Conservation (phyloP, 1,140 invertebrate species). For the Cardiocondyla obscurior region DNA sequence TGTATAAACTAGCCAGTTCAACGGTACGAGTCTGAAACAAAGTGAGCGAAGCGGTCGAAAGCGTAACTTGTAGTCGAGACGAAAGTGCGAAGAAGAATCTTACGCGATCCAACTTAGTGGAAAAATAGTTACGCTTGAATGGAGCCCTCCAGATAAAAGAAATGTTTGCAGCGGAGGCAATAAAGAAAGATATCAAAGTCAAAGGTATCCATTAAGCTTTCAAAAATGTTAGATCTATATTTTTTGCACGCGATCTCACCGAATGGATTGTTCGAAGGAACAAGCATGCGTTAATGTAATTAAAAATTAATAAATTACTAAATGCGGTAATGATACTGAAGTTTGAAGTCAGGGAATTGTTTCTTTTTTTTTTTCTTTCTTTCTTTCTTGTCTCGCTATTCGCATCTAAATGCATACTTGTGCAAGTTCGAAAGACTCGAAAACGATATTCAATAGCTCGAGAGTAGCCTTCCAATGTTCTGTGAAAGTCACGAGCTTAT, state of each 20-base stretch:
- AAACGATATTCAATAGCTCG: not conserved
- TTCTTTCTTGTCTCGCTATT: not conserved
- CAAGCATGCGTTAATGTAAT: not conserved
- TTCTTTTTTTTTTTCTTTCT: too few species aligned
- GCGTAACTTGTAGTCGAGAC: not conserved
- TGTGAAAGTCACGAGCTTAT: not conserved
- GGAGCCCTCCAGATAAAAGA: not conserved
- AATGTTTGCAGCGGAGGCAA: not conserved
- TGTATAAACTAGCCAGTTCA: conserved; percentile 34
- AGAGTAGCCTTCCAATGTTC: not conserved
- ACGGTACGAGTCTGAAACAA: conserved; percentile 18
- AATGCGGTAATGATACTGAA: not conserved
- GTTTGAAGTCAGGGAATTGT: not conserved
- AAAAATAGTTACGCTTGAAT: conserved; percentile 7
- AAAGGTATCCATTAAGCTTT: not conserved
- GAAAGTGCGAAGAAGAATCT: conserved; percentile 26
- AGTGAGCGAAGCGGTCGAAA: conserved; percentile 18
- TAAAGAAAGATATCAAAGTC: not conserved
- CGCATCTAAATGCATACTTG: not conserved
- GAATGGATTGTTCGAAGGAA: not conserved
- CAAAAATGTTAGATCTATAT: not conserved
- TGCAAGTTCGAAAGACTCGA: not conserved
- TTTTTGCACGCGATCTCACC: not conserved
- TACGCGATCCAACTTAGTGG: not conserved
- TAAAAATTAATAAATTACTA: too few species aligned